These are phyloP conservation scores for Melanotaenia boesemani DNA, from an alignment of 2,797 vertebrate species.

Conservation along the genomic window DNA sequence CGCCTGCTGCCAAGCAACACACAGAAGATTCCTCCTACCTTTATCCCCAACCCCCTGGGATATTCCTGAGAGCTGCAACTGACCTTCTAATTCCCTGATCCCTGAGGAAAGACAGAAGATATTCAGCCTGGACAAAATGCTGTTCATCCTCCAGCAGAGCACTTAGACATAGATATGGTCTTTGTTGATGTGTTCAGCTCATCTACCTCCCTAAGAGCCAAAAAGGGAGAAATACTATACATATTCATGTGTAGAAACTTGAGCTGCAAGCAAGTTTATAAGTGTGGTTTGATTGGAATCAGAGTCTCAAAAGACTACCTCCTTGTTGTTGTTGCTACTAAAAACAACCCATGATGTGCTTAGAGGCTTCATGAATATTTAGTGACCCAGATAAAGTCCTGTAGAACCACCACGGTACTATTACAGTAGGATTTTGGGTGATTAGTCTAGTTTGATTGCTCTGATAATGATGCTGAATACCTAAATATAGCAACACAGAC, in stretches of 20 bases:
- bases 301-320: conserved; percentile 50
- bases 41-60: conserved; percentile 5
- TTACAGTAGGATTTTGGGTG: conserved; percentile 29
- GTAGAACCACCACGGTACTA: conserved; percentile 4
- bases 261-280: conserved; percentile 39
- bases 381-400: conserved; percentile 57
- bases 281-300: conserved; percentile 53
- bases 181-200: conserved; percentile 43
- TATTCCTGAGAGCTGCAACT: conserved; percentile 24
- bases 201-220: conserved; percentile 42
- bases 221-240: conserved; percentile 50
- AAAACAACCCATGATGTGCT: conserved; percentile 56
- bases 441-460: conserved; percentile 46
- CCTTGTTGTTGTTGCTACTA: conserved; percentile 47
- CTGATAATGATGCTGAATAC: conserved; percentile 46
- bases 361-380: conserved; percentile 69
- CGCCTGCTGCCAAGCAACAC: conserved; percentile 28
- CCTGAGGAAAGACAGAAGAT: conserved; percentile 36
- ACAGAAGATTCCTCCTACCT: background rate
- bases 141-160: conserved; percentile 46
- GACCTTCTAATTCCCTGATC: conserved; percentile 41
- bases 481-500: conserved; percentile 21
- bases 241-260: conserved; percentile 61
- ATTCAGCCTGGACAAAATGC: conserved; percentile 37
- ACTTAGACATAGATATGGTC: conserved; percentile 38